These are phyloP conservation scores for Cisticola juncidis DNA, from an alignment of 2,113 vertebrate species.

Conservation along the genomic window DNA sequence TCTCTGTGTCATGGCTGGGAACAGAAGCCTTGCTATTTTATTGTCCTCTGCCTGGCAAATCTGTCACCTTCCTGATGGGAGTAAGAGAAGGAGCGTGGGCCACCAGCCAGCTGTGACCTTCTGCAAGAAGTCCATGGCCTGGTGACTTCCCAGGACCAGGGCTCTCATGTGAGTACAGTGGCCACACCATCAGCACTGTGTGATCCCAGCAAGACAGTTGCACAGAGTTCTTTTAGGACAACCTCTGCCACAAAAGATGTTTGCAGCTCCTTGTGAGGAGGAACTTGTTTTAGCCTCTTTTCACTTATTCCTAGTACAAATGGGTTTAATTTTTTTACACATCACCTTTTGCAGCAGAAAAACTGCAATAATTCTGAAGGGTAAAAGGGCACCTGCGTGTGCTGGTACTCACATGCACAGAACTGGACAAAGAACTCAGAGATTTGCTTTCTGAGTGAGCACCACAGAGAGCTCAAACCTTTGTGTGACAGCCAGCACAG, in stretches of 20 bases:
- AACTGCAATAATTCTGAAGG: not conserved
- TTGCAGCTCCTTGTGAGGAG: not conserved
- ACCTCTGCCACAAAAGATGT: not conserved
- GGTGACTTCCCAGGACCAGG: not conserved
- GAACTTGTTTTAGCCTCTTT: not conserved
- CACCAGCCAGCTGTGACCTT: not conserved
- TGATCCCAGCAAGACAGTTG: not conserved
- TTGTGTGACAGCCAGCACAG: not conserved
- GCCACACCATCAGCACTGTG: not conserved
- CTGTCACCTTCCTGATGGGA: not conserved
- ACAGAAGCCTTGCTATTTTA: not conserved
- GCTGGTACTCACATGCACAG: not conserved
- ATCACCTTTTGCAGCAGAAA: not conserved
- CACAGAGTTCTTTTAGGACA: not conserved
- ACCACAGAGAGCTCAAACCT: not conserved
- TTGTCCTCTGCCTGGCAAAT: not conserved
- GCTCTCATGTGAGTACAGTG: not conserved
- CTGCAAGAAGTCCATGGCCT: not conserved
- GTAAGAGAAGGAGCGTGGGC: not conserved
- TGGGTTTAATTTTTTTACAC: not conserved
- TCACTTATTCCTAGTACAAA: not conserved
- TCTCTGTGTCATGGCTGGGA: not conserved
- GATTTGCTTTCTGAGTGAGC: not conserved
- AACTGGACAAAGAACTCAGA: not conserved
- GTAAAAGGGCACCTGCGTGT: not conserved